phyloP scores from a whole-genome alignment of 2,797 vertebrate genomes.

The Anableps anableps region DNA sequence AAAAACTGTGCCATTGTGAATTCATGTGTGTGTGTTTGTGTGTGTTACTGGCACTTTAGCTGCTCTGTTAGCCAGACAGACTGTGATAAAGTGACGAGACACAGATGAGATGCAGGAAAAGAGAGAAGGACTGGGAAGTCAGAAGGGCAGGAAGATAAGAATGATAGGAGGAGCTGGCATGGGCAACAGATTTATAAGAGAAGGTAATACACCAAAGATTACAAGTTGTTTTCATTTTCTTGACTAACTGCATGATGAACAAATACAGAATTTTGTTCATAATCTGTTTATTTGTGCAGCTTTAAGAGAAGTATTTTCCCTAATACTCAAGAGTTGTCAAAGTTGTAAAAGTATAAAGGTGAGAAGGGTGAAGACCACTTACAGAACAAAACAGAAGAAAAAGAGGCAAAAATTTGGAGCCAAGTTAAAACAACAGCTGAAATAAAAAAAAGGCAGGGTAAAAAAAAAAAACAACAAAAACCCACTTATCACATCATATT shows the following conservation, averaged over 20 bases:
- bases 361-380: constrained; percentile 43
- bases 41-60: constrained; percentile 39
- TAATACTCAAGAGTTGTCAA: constrained; percentile 3
- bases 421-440: constrained; percentile 35
- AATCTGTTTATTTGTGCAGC: not conserved
- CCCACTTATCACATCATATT: constrained; percentile 27
- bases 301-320: not conserved
- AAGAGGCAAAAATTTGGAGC: constrained; percentile 11
- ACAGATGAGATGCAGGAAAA: constrained; percentile 50
- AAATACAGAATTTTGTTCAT: not conserved
- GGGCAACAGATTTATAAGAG: constrained; percentile 47
- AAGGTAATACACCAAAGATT: constrained; percentile 52
- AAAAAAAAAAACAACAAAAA: constrained; percentile 5
- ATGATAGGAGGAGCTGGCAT: constrained; percentile 48
- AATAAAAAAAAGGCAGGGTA: not conserved
- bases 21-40: constrained; percentile 12
- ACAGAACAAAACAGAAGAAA: constrained; percentile 17
- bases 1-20: constrained; percentile 4
- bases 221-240: constrained; percentile 47
- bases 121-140: constrained; percentile 55
- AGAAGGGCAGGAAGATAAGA: constrained; percentile 56
- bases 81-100: constrained; percentile 49
- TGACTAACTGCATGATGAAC: not conserved
- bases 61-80: constrained; percentile 51
- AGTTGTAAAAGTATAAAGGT: constrained; percentile 24